Evolutionary conservation across 2,113 vertebrate species (phyloP).

Genomic region (Dasyornis broadbenti): DNA sequence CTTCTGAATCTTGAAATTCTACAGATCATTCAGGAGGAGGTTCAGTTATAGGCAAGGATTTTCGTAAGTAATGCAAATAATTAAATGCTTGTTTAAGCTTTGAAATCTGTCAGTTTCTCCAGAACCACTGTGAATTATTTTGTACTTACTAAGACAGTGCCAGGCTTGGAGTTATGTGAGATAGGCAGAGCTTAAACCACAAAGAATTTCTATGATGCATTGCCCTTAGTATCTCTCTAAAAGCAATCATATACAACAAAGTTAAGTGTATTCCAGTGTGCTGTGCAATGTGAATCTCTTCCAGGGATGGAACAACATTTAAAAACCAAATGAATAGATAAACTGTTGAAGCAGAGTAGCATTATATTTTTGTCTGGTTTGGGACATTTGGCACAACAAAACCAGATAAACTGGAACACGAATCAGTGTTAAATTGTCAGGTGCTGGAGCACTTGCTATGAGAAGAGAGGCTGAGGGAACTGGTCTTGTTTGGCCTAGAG

Average conservation of each 20-base stretch:
- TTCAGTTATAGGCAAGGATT: not conserved
- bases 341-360: not conserved
- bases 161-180: not conserved
- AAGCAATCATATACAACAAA: not conserved
- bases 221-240: not conserved
- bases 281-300: not conserved
- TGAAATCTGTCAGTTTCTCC: not conserved
- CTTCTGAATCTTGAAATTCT: not conserved
- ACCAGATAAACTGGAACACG: not conserved
- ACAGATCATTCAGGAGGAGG: not conserved
- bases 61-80: not conserved
- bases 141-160: not conserved
- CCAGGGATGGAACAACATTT: not conserved
- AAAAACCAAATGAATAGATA: not conserved
- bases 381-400: not conserved
- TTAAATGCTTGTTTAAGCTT: not conserved
- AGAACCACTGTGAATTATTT: not conserved
- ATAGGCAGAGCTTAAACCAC: not conserved
- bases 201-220: not conserved
- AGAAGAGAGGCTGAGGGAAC: not conserved
- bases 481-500: not conserved
- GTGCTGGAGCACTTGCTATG: not conserved
- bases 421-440: not conserved
- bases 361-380: not conserved
- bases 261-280: not conserved